Conservation (phyloP, 2,888 invertebrate genomes). For the Tridacna crocea region DNA sequence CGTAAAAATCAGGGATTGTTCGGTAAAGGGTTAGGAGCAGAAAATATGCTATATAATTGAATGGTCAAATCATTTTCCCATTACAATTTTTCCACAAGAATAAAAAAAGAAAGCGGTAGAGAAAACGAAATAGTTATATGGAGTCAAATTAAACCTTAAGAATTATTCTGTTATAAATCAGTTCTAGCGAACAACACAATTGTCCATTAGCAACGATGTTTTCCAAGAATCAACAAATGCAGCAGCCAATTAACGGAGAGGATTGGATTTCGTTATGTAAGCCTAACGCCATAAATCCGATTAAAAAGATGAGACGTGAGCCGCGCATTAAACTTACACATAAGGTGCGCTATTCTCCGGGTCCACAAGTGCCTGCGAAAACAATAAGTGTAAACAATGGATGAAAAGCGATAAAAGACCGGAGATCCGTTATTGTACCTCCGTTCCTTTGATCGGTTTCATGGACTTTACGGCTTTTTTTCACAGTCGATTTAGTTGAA, state of each 20-base stretch:
- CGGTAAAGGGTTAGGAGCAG: neutral
- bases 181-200: too few species aligned
- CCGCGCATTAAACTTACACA: slow-evolving; percentile 25
- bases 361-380: slow-evolving; percentile 18
- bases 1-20: neutral
- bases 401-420: neutral
- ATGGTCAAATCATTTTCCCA: neutral
- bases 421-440: slow-evolving; percentile 6
- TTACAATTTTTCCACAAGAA: too few species aligned
- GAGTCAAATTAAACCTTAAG: too few species aligned
- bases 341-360: slow-evolving; percentile 21
- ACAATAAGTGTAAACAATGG: slow-evolving; percentile 19
- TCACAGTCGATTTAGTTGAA: too few species aligned
- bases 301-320: slow-evolving; percentile 25
- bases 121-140: too few species aligned
- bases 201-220: too few species aligned
- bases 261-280: too few species aligned
- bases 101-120: too few species aligned
- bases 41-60: neutral
- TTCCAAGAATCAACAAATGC: too few species aligned
- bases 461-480: too few species aligned
- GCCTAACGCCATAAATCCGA: slow-evolving; percentile 4
- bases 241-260: too few species aligned
- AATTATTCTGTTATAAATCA: too few species aligned
- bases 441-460: neutral